phyloP scores from a whole-genome alignment of 2,113 vertebrate species.

The Bagarius yarrelli region DNA sequence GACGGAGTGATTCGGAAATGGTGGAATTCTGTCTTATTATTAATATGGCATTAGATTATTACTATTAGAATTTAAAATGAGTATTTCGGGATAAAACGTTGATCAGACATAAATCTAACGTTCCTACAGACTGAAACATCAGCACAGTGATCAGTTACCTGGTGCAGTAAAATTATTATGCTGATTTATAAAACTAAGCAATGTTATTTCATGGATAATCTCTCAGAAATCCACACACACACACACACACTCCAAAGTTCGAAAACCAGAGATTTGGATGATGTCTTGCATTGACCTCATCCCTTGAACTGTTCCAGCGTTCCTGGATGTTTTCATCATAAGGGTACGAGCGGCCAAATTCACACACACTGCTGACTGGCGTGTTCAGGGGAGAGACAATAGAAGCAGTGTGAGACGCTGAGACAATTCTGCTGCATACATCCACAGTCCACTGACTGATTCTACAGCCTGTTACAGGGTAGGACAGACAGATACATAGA shows the following conservation, averaged over 20 bases:
- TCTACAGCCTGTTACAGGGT: constrained; percentile 29
- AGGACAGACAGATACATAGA: constrained; percentile 5
- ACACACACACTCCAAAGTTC: background rate
- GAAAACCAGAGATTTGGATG: background rate
- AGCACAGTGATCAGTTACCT: no score
- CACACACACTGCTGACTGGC: background rate
- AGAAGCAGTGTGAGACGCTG: constrained; percentile 28
- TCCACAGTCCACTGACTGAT: constrained; percentile 34
- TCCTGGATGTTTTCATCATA: constrained; percentile 1
- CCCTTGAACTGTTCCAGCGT: background rate
- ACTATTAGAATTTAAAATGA: no score
- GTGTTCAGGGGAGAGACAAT: constrained; percentile 23
- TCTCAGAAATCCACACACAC: background rate
- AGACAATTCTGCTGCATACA: constrained; percentile 46
- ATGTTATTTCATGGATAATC: background rate
- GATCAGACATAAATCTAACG: no score
- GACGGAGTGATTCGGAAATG: no score
- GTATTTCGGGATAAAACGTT: no score
- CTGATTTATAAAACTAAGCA: background rate
- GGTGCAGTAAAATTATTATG: no score
- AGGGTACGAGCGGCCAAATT: background rate
- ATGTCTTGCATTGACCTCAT: background rate
- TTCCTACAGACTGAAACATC: no score
- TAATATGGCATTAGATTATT: no score
- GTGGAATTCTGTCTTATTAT: no score